These are phyloP conservation scores for Paramormyrops kingsleyae DNA, from an alignment of 2,113 vertebrate genomes.

Conservation along the genomic window DNA sequence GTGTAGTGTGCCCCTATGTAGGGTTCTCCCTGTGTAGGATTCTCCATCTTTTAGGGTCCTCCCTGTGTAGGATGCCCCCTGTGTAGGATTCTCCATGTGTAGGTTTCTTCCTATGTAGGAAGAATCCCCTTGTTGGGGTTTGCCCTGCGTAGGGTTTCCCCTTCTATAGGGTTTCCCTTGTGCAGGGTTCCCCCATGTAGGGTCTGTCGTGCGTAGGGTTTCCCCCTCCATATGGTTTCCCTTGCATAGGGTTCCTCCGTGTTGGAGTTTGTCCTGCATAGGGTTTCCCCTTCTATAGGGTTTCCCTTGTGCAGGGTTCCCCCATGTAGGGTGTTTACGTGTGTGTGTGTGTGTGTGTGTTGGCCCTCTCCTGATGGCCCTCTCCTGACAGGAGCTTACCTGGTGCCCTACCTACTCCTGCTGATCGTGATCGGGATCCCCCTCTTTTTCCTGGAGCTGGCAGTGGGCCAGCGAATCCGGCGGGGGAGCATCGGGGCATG, in stretches of 20 bases:
- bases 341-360: background rate
- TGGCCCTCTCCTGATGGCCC: background rate
- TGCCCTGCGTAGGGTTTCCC: too few relatives aligned
- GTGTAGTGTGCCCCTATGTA: too few relatives aligned
- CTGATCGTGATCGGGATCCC: slow-evolving; percentile 89
- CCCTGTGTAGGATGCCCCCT: too few relatives aligned
- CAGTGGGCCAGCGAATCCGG: slow-evolving; percentile 89
- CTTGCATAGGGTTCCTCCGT: background rate
- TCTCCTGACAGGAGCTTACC: slow-evolving; percentile 77
- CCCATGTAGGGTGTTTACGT: background rate
- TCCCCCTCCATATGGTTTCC: too few relatives aligned
- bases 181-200: too few relatives aligned
- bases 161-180: too few relatives aligned
- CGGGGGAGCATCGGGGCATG: slow-evolving; percentile 94
- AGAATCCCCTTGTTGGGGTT: background rate
- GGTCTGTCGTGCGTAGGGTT: background rate
- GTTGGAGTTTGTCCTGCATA: background rate
- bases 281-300: background rate
- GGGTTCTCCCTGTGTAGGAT: background rate
- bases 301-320: background rate
- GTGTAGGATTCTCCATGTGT: too few relatives aligned
- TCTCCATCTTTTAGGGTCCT: background rate
- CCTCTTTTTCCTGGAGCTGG: slow-evolving; percentile 93
- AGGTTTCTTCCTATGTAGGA: background rate
- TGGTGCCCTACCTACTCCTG: slow-evolving; percentile 89